These are phyloP conservation scores for Tenthredo amoena DNA, from an alignment of 2,888 invertebrate genomes.

Conservation along the genomic window DNA sequence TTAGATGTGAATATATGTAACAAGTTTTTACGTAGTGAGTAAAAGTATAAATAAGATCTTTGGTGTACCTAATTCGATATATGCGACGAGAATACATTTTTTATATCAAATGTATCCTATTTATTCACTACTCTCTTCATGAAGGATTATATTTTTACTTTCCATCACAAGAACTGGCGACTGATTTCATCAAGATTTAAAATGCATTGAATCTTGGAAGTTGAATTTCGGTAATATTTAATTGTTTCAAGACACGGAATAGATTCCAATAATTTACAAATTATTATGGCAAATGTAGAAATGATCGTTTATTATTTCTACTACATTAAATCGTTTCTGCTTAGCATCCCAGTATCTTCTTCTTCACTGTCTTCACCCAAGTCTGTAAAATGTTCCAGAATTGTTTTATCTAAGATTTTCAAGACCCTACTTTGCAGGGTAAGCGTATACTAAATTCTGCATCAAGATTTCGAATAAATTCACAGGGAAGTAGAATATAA, in stretches of 20 bases:
- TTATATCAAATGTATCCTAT: neutral
- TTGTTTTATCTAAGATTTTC: neutral
- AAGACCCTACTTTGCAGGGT: neutral
- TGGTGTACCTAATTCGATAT: constrained; percentile 20
- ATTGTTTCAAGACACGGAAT: neutral
- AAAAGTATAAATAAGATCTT: constrained; percentile 22
- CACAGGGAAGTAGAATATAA: neutral
- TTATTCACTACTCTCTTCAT: neutral
- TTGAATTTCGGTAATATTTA: neutral
- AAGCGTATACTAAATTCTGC: neutral
- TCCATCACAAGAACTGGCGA: neutral
- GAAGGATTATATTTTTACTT: neutral
- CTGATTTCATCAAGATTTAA: neutral
- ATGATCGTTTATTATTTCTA: constrained; percentile 58
- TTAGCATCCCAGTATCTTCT: constrained; percentile 73
- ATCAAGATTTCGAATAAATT: neutral
- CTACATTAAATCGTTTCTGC: constrained; percentile 65
- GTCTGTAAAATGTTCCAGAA: constrained; percentile 65
- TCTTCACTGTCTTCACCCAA: constrained; percentile 78
- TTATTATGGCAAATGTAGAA: neutral
- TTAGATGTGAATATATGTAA: constrained; percentile 28
- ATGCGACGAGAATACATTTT: constrained; percentile 32
- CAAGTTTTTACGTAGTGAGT: constrained; percentile 1
- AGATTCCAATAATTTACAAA: neutral
- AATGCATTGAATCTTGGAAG: neutral